Conservation (phyloP, 2,113 vertebrate species). For the Salvelinus sp. region DNA sequence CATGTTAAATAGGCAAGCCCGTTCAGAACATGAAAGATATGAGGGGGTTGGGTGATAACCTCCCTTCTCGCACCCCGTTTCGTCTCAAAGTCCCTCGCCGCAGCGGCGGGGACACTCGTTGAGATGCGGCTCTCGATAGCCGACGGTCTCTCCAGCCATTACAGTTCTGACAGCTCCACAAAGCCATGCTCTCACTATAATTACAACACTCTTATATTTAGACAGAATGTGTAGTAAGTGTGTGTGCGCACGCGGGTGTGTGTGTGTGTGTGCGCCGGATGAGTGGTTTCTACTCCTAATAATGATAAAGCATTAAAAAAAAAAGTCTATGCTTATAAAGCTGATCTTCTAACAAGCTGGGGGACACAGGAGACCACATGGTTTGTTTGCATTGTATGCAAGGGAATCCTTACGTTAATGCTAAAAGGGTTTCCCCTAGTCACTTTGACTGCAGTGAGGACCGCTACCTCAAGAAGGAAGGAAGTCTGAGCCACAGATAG, state of each 20-base stretch:
- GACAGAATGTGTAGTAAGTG: background rate
- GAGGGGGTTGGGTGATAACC: constrained; percentile 62
- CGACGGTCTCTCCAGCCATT: constrained; percentile 75
- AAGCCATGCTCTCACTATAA: constrained; percentile 70
- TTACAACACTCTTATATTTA: constrained; percentile 72
- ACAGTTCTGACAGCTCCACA: constrained; percentile 75
- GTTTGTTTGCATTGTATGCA: no score
- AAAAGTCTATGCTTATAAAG: constrained; percentile 9
- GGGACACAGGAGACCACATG: no score
- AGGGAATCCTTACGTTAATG: no score
- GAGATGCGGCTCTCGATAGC: constrained; percentile 72
- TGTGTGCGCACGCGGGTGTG: background rate
- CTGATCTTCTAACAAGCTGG: no score
- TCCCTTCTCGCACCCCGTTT: constrained; percentile 58
- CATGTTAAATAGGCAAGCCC: constrained; percentile 59
- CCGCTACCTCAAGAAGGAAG: no score
- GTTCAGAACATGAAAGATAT: constrained; percentile 62
- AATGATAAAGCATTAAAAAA: constrained; percentile 53
- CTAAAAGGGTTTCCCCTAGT: no score
- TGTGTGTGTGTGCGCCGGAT: no score
- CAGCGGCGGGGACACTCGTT: constrained; percentile 46
- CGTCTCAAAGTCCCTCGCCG: constrained; percentile 69
- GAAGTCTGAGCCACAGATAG: no score
- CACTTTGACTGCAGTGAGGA: no score
- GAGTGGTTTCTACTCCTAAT: constrained; percentile 56